Evolutionary conservation across 1,140 invertebrate species (phyloP).

Genomic region (Drosophila pruinosa): DNA sequence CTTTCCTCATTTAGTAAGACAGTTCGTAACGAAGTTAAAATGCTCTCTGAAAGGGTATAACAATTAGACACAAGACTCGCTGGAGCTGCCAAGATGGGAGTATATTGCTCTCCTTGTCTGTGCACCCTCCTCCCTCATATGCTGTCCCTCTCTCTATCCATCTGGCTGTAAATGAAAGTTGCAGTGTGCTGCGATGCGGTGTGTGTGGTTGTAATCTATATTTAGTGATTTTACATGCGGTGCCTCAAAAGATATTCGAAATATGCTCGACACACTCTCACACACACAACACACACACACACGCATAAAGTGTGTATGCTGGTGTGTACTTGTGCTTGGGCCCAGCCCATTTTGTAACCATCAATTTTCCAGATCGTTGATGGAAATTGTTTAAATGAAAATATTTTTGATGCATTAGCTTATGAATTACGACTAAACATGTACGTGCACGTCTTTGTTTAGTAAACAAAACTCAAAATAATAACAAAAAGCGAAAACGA

Average conservation of each 20-base stretch:
- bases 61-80: slow-evolving; percentile 64
- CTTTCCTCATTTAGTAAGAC: background rate
- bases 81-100: background rate
- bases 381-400: slow-evolving; percentile 37
- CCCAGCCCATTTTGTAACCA: slow-evolving; percentile 62
- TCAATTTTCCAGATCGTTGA: slow-evolving; percentile 72
- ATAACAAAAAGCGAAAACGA: slow-evolving; percentile 6
- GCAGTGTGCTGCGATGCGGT: slow-evolving; percentile 58
- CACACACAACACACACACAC: slow-evolving; percentile 2
- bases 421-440: slow-evolving; percentile 36
- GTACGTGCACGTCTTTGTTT: slow-evolving; percentile 3
- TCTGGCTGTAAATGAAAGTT: slow-evolving; percentile 67
- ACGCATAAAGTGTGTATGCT: background rate
- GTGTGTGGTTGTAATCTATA: slow-evolving; percentile 79
- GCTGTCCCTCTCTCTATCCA: background rate
- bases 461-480: slow-evolving; percentile 39
- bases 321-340: background rate
- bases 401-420: slow-evolving; percentile 47
- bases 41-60: background rate
- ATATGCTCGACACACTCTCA: slow-evolving; percentile 45
- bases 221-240: slow-evolving; percentile 81
- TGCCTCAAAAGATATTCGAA: slow-evolving; percentile 74
- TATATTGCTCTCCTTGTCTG: background rate
- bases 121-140: slow-evolving; percentile 1
- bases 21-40: background rate